These are phyloP conservation scores for Muntiacus muntjak DNA, from an alignment of 2,113 vertebrate genomes.

Conservation along the genomic window DNA sequence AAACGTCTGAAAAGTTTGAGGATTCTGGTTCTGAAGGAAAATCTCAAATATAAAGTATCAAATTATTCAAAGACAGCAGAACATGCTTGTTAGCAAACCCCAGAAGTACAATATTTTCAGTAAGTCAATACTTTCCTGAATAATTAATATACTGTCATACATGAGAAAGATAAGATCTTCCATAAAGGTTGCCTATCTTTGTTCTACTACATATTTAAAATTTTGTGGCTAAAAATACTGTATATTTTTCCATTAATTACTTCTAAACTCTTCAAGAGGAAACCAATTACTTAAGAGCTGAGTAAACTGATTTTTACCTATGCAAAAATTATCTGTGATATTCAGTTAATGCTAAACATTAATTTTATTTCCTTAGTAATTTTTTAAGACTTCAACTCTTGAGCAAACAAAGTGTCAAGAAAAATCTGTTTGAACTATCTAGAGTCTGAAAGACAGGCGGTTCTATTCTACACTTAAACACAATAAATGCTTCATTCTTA, in stretches of 20 bases:
- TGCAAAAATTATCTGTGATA: background rate
- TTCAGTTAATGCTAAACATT: background rate
- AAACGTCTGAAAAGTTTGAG: background rate
- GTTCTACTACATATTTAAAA: background rate
- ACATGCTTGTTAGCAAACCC: background rate
- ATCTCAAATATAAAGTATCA: background rate
- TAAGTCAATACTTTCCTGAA: background rate
- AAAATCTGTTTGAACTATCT: background rate
- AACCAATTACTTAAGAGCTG: background rate
- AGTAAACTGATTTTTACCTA: background rate
- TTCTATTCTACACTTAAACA: background rate
- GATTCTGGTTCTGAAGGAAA: background rate
- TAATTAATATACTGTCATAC: background rate
- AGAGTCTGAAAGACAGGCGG: background rate
- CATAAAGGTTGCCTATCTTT: background rate
- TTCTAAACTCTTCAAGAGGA: background rate
- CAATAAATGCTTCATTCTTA: background rate
- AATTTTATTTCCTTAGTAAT: background rate
- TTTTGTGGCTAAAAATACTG: background rate
- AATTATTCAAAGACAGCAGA: background rate
- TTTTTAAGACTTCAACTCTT: conserved; percentile 14
- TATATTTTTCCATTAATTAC: conserved; percentile 7
- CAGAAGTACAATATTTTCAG: background rate
- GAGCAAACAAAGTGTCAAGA: background rate
- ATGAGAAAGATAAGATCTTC: background rate